Conservation (phyloP, 2,797 vertebrate genomes). For the Calcarius lapponicus region DNA sequence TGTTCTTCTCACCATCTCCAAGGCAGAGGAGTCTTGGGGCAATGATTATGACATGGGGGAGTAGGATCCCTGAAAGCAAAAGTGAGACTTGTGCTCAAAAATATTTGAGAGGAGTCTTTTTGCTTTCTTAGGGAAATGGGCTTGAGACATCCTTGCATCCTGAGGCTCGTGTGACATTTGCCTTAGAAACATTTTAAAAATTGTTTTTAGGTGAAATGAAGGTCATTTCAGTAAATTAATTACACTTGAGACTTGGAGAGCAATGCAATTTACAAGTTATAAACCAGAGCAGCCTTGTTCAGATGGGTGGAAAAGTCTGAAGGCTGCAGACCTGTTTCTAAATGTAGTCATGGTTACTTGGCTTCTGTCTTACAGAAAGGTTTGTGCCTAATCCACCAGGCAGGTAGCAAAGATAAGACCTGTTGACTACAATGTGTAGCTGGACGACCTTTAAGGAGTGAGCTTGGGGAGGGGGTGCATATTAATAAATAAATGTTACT, state of each 20-base stretch:
- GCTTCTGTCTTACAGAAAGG: background rate
- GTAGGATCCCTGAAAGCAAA: background rate
- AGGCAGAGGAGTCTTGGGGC: background rate
- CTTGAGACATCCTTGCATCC: background rate
- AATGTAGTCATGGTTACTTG: slow-evolving; percentile 44
- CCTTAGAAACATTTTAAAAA: background rate
- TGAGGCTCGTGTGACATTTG: background rate
- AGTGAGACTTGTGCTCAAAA: background rate
- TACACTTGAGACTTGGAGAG: background rate
- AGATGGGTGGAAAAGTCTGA: background rate
- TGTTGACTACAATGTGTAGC: background rate
- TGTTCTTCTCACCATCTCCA: background rate
- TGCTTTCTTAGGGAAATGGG: background rate
- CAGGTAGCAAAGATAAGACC: slow-evolving; percentile 13
- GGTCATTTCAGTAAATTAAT: slow-evolving; percentile 13
- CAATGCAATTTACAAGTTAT: background rate
- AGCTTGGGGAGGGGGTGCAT: background rate
- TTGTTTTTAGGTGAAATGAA: slow-evolving; percentile 7
- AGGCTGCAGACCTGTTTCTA: background rate
- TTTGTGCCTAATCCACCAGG: slow-evolving; percentile 3
- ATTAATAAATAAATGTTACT: background rate
- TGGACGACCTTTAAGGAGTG: background rate
- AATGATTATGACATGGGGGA: background rate
- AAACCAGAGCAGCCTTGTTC: slow-evolving; percentile 5
- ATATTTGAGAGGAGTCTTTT: background rate